These are phyloP conservation scores for Chinchilla lanigera DNA, from an alignment of 2,113 vertebrate genomes.

Conservation along the genomic window DNA sequence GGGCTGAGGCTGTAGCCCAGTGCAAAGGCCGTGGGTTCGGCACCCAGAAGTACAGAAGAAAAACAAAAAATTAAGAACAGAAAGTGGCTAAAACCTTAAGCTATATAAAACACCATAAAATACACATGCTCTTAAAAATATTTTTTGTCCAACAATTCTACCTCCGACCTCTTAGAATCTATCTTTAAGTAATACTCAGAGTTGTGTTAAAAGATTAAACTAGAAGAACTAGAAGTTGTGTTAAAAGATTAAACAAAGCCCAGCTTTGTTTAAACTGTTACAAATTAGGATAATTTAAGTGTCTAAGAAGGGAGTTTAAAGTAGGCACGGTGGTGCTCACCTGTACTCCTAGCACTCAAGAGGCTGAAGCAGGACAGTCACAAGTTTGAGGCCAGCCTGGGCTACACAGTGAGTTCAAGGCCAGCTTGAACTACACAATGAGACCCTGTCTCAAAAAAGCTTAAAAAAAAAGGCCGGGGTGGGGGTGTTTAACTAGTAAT, in stretches of 20 bases:
- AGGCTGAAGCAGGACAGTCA: background rate
- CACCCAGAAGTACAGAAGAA: background rate
- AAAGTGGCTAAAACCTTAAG: background rate
- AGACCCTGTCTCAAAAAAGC: background rate
- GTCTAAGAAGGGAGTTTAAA: background rate
- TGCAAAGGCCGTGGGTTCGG: background rate
- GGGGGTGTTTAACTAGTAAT: background rate
- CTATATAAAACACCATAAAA: background rate
- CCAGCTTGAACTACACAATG: background rate
- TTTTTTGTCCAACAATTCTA: background rate
- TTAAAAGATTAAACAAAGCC: conserved; percentile 16
- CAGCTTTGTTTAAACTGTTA: background rate
- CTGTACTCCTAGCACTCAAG: background rate
- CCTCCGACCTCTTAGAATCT: background rate
- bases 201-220: conserved; percentile 9
- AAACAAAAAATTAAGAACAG: background rate
- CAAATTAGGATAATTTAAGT: background rate
- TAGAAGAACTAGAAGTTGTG: background rate
- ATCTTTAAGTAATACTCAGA: background rate
- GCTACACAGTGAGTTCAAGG: background rate
- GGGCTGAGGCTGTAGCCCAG: background rate
- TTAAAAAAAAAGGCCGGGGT: background rate
- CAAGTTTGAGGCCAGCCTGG: background rate
- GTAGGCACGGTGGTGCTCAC: background rate
- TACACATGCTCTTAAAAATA: background rate